Evolutionary conservation across 2,113 vertebrate genomes (phyloP).

Genomic region (Blennius ocellaris): DNA sequence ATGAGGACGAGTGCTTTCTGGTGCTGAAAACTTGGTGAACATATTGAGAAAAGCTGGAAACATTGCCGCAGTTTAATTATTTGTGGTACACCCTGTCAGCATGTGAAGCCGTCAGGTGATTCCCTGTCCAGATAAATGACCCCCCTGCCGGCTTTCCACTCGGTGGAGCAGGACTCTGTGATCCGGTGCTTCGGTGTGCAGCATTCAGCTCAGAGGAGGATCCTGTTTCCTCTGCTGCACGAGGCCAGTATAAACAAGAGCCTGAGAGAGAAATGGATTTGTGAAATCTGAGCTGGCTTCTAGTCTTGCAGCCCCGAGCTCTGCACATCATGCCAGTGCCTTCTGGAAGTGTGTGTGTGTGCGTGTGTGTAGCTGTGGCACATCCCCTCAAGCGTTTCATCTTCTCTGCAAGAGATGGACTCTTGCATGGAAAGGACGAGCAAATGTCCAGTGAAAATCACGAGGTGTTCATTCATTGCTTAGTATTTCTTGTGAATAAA

Average conservation of each 20-base stretch:
- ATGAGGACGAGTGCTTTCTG: not conserved
- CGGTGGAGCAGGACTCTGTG: slow-evolving; percentile 11
- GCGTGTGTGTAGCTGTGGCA: too few species aligned
- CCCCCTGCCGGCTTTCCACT: slow-evolving; percentile 16
- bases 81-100: not conserved
- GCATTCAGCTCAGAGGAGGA: slow-evolving; percentile 53
- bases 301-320: slow-evolving; percentile 42
- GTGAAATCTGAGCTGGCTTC: slow-evolving; percentile 73
- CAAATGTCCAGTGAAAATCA: too few species aligned
- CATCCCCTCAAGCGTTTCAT: too few species aligned
- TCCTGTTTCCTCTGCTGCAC: slow-evolving; percentile 65
- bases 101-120: slow-evolving; percentile 9
- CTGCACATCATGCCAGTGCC: slow-evolving; percentile 30
- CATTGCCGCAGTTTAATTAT: not conserved
- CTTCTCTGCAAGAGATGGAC: too few species aligned
- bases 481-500: too few species aligned
- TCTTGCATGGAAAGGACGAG: too few species aligned
- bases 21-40: not conserved
- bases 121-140: not conserved
- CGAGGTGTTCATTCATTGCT: too few species aligned
- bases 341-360: slow-evolving; percentile 1
- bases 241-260: slow-evolving; percentile 67
- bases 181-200: slow-evolving; percentile 22
- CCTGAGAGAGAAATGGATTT: slow-evolving; percentile 62
- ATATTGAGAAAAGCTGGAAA: not conserved